phyloP scores from a whole-genome alignment of 2,797 vertebrate species.

The Gephyroberyx darwinii region DNA sequence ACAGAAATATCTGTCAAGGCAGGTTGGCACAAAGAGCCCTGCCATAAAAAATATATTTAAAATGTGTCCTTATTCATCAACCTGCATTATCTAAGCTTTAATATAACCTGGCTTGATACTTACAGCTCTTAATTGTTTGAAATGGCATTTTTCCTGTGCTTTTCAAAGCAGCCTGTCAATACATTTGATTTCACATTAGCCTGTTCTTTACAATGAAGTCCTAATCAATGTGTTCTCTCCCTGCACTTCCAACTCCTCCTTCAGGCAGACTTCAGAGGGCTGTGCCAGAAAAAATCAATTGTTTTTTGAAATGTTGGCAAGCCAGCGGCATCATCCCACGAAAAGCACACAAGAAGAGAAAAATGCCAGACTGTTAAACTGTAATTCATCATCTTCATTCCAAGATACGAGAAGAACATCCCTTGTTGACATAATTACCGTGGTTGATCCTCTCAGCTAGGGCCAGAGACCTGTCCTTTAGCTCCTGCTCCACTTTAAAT shows the following conservation, averaged over 20 bases:
- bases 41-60: slow-evolving; percentile 8
- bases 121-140: slow-evolving; percentile 53
- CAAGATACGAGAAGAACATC: slow-evolving; percentile 31
- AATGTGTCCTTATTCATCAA: slow-evolving; percentile 36
- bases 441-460: slow-evolving; percentile 34
- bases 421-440: slow-evolving; percentile 45
- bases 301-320: slow-evolving; percentile 69
- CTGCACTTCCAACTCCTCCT: slow-evolving; percentile 63
- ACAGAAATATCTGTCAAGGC: slow-evolving; percentile 81
- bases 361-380: slow-evolving; percentile 55
- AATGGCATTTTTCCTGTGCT: slow-evolving; percentile 37
- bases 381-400: slow-evolving; percentile 61
- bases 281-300: slow-evolving; percentile 76
- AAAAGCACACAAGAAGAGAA: slow-evolving; percentile 39
- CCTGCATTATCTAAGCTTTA: slow-evolving; percentile 30
- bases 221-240: slow-evolving; percentile 69
- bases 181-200: slow-evolving; percentile 73
- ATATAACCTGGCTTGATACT: slow-evolving; percentile 37
- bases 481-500: slow-evolving; percentile 44
- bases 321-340: slow-evolving; percentile 53
- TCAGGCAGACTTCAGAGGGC: slow-evolving; percentile 58
- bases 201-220: slow-evolving; percentile 65
- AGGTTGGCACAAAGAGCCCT: slow-evolving; percentile 33
- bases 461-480: slow-evolving; percentile 38
- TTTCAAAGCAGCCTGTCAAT: slow-evolving; percentile 66